Evolutionary conservation across 1,140 invertebrate genomes (phyloP), one percentile per base, ranked within the genome.

Genomic region (Bombus superbus): DNA sequence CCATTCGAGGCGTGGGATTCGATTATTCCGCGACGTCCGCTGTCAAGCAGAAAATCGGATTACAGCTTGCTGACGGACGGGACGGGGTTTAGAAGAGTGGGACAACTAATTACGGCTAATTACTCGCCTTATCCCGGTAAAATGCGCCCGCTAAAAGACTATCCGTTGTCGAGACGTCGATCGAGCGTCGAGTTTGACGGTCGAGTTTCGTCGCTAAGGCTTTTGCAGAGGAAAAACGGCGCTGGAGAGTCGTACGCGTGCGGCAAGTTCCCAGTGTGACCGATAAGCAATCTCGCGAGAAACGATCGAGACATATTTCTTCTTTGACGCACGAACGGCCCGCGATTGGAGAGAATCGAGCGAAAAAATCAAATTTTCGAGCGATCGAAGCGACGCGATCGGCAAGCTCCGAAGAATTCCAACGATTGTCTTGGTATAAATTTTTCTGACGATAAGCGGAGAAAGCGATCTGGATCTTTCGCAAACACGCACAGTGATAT

Each of bases 101-200:
- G 81, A 89, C 87, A 80, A 88, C 88, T 89, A 89, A 89, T 89
- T 88, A 86, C 83, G 83, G 75, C 85, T 89, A 88, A 89, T 89
- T 88, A 89, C 83, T 72, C 83, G 75, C 68, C 78, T 89, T 89
- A 89, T 76, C 74, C 62, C 18, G 44, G 64, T 42, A 25, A 68
- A 69, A 69, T 28, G 47, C 35, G 44, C n/a, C 74, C 25, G 69
- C 3, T 64, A 44, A 81, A 74, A 42, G 80, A 42, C 18, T 35
- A 32, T 28, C 44, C 64, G 57, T 38, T 38, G 78, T 53, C 32
- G 13, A 35, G 18, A 57, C 25, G 57, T 62, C 25, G 53, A n/a
- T 28, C 18, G 32, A 13, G n/a, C 3, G 38, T 53, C 44, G 35
- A 22, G 57, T 22, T n/a, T 18, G 35, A 42, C 62, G 62, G 9